phyloP scores from a whole-genome alignment of 1,140 invertebrate genomes.

The Lepidurus couesii region DNA sequence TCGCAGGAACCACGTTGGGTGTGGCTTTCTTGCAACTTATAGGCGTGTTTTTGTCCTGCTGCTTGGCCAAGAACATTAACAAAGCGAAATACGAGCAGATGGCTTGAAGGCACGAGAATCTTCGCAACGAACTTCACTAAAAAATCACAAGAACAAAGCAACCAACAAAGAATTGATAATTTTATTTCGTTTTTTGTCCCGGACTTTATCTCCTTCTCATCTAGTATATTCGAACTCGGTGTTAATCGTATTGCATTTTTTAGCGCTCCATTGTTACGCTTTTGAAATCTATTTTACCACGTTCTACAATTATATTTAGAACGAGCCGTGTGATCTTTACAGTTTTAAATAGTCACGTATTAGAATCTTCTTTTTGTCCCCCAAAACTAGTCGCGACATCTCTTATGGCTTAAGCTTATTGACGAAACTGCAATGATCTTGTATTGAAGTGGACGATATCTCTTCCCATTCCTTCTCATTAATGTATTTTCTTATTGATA shows the following conservation, averaged over 20 bases:
- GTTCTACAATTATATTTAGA: neutral
- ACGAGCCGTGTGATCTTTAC: neutral
- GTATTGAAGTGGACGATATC: neutral
- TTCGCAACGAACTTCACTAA: neutral
- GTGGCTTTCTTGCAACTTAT: conserved; percentile 66
- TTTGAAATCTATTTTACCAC: neutral
- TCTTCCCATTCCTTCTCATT: neutral
- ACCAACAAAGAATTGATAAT: too few species aligned
- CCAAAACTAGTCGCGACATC: neutral
- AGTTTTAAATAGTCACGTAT: neutral
- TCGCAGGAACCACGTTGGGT: conserved; percentile 61
- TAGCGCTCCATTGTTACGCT: neutral
- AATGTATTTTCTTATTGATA: conserved; percentile 17
- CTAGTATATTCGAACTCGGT: neutral
- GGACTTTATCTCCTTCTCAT: neutral
- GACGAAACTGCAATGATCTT: neutral
- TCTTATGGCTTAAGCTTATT: neutral
- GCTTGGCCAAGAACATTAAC: conserved; percentile 67
- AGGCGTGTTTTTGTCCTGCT: conserved; percentile 66
- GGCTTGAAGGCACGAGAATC: conserved; percentile 45
- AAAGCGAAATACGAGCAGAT: conserved; percentile 73
- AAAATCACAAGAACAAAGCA: neutral
- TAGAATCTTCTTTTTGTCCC: neutral
- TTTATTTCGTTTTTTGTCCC: neutral
- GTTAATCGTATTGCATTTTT: neutral